A percentile compares a stretch with the other conserved stretches of the same genome.
phyloP scores from a whole-genome alignment of 1,140 invertebrate genomes.

The Aphelinus certus region DNA sequence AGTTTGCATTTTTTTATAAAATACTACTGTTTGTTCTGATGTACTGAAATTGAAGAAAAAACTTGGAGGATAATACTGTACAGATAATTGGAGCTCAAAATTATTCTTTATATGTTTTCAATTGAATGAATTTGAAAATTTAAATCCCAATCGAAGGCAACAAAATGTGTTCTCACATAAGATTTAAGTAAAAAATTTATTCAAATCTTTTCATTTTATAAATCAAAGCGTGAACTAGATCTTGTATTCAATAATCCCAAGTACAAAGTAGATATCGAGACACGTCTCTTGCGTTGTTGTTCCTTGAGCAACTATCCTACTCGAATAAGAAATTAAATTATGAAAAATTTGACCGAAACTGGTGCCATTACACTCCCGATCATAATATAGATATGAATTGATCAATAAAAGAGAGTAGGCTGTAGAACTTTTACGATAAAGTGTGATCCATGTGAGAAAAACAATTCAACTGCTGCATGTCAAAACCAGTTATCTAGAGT shows the following conservation, averaged over 20 bases:
- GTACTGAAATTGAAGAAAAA: too few relatives aligned
- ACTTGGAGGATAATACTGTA: too few relatives aligned
- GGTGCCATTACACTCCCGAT: constrained; percentile 14
- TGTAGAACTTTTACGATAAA: constrained; percentile 40
- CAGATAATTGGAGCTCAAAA: too few relatives aligned
- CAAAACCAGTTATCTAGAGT: constrained; percentile 22
- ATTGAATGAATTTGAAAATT: not conserved
- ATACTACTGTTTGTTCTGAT: too few relatives aligned
- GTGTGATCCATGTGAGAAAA: constrained; percentile 10
- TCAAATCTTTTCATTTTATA: not conserved
- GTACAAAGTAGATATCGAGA: constrained; percentile 20
- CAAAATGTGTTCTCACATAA: constrained; percentile 4
- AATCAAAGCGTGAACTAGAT: constrained; percentile 20
- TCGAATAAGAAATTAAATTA: not conserved
- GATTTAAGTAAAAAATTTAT: not conserved
- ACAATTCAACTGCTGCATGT: constrained; percentile 13
- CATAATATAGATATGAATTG: constrained; percentile 6
- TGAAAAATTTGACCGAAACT: constrained; percentile 23
- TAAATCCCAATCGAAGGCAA: not conserved
- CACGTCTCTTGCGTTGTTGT: constrained; percentile 31
- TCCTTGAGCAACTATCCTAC: not conserved
- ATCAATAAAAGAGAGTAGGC: not conserved
- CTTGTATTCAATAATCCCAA: constrained; percentile 26
- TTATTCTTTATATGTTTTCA: too few relatives aligned
- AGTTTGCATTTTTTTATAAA: too few relatives aligned